phyloP scores from a whole-genome alignment of 1,140 invertebrate species.

The Thaumetopoea pityocampa region DNA sequence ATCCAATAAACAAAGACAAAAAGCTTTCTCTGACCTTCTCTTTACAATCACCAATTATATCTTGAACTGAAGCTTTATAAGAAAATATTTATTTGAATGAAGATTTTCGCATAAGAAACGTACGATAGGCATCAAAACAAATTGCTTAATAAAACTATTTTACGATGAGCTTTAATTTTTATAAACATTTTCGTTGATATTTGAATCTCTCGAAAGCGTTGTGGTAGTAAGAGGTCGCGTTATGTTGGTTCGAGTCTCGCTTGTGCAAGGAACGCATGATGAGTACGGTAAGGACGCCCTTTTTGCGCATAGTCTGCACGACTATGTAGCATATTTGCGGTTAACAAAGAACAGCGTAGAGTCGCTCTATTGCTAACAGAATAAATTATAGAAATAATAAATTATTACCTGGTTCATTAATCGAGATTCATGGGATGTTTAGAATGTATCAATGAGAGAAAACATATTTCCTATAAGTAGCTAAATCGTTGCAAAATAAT shows the following conservation, averaged over 20 bases:
- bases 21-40: conserved; percentile 48
- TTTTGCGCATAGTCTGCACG: conserved; percentile 72
- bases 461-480: too few species aligned
- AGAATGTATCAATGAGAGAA: too few species aligned
- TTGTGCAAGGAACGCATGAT: conserved; percentile 61
- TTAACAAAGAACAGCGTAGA: conserved; percentile 31
- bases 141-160: too few species aligned
- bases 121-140: too few species aligned
- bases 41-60: conserved; percentile 30
- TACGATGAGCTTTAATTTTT: too few species aligned
- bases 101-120: too few species aligned
- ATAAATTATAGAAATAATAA: conserved; percentile 3
- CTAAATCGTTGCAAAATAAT: too few species aligned
- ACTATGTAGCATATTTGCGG: conserved; percentile 70
- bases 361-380: conserved; percentile 5
- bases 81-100: conserved; percentile 24
- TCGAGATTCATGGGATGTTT: too few species aligned
- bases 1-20: conserved; percentile 65
- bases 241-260: conserved; percentile 37
- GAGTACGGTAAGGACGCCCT: conserved; percentile 62
- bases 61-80: conserved; percentile 25
- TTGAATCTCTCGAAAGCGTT: conserved; percentile 20
- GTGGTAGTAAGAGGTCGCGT: conserved; percentile 26
- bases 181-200: too few species aligned
- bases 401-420: too few species aligned